These are phyloP conservation scores for Melopsittacus undulatus DNA, from an alignment of 2,797 vertebrate species.

Conservation along the genomic window DNA sequence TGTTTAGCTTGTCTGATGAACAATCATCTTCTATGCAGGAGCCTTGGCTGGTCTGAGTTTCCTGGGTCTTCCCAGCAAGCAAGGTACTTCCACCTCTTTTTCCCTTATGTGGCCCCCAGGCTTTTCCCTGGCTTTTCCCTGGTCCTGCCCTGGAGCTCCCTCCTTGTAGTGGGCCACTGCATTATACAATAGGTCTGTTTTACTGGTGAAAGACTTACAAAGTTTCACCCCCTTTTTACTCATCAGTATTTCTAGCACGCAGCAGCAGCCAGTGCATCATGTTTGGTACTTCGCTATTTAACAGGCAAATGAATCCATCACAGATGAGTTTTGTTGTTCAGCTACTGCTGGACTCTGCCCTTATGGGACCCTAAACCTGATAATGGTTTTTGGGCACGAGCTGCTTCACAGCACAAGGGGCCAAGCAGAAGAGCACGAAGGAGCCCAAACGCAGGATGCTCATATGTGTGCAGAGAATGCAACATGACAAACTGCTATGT, in stretches of 20 bases:
- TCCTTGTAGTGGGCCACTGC: background rate
- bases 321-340: background rate
- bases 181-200: background rate
- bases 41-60: background rate
- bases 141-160: background rate
- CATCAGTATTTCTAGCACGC: constrained; percentile 20
- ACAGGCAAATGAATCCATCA: background rate
- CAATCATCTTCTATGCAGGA: background rate
- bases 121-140: background rate
- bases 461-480: constrained; percentile 37
- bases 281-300: constrained; percentile 41
- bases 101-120: background rate
- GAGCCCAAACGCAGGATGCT: constrained; percentile 32
- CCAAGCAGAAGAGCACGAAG: background rate
- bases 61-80: background rate
- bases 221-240: constrained; percentile 11
- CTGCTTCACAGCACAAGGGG: background rate
- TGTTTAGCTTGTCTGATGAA: background rate
- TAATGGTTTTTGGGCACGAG: background rate
- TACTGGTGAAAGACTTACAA: background rate
- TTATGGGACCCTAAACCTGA: background rate
- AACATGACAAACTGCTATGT: constrained; percentile 64
- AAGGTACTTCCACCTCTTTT: background rate
- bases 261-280: background rate
- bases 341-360: background rate